Conservation (phyloP, 2,797 vertebrate species). For the Rachycentron canadum region DNA sequence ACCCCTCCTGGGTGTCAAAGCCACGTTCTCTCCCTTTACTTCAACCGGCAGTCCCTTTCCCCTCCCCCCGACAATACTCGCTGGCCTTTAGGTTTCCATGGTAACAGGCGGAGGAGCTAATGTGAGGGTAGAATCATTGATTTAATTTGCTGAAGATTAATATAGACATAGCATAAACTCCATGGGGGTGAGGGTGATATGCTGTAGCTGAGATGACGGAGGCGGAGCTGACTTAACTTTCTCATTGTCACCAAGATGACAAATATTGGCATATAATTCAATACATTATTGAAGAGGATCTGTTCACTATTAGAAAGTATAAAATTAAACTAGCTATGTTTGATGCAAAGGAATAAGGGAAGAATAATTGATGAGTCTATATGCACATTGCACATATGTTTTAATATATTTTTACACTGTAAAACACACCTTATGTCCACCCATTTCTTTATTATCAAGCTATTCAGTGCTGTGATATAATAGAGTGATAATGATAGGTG, state of each 20-base stretch:
- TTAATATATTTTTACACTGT: neutral
- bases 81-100: slow-evolving; percentile 78
- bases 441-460: neutral
- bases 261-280: slow-evolving; percentile 40
- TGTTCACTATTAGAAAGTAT: slow-evolving; percentile 33
- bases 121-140: slow-evolving; percentile 64
- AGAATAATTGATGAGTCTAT: slow-evolving; percentile 8
- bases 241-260: slow-evolving; percentile 32
- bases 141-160: slow-evolving; percentile 77
- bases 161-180: slow-evolving; percentile 64
- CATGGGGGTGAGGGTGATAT: slow-evolving; percentile 9
- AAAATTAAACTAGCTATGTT: slow-evolving; percentile 13
- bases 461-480: neutral
- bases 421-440: neutral
- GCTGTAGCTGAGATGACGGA: slow-evolving; percentile 22
- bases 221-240: slow-evolving; percentile 32
- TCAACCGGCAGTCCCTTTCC: slow-evolving; percentile 2
- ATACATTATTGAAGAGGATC: slow-evolving; percentile 19
- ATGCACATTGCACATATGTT: neutral
- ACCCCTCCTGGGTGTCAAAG: slow-evolving; percentile 38
- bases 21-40: slow-evolving; percentile 16
- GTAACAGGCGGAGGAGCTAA: slow-evolving; percentile 70
- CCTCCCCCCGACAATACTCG: slow-evolving; percentile 26
- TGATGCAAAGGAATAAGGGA: neutral
- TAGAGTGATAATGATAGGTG: too few species aligned